Evolutionary conservation across 2,113 vertebrate genomes (phyloP).

Genomic region (Mystacornis crossleyi): DNA sequence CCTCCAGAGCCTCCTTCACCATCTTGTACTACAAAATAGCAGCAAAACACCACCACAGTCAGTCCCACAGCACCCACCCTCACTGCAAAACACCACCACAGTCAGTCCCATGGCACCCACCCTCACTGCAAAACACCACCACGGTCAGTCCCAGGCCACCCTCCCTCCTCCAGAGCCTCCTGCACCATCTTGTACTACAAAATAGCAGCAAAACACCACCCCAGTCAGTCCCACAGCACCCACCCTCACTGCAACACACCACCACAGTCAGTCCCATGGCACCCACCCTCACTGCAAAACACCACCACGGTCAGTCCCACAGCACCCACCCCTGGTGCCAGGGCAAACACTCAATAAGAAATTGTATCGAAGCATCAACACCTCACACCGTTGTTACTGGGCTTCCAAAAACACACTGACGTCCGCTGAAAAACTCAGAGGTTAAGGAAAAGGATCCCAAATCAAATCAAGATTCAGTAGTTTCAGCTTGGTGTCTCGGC

Average conservation of each 20-base stretch:
- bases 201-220: neutral
- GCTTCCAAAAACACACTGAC: neutral
- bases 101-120: neutral
- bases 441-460: neutral
- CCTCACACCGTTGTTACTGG: accelerated
- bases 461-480: neutral
- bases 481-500: neutral
- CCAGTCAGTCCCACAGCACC: neutral
- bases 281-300: neutral
- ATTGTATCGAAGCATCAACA: neutral
- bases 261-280: accelerated
- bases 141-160: neutral
- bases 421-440: neutral
- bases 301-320: accelerated
- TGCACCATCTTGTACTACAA: neutral
- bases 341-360: accelerated
- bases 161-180: neutral
- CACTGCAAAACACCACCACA: neutral
- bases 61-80: neutral
- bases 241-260: neutral
- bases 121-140: neutral
- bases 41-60: neutral
- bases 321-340: too few relatives aligned
- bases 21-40: conserved; percentile 77
- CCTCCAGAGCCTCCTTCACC: neutral